Base-by-base conservation (phyloP, 1,140 invertebrate genomes). In the Drosophila oshimai region DNA sequence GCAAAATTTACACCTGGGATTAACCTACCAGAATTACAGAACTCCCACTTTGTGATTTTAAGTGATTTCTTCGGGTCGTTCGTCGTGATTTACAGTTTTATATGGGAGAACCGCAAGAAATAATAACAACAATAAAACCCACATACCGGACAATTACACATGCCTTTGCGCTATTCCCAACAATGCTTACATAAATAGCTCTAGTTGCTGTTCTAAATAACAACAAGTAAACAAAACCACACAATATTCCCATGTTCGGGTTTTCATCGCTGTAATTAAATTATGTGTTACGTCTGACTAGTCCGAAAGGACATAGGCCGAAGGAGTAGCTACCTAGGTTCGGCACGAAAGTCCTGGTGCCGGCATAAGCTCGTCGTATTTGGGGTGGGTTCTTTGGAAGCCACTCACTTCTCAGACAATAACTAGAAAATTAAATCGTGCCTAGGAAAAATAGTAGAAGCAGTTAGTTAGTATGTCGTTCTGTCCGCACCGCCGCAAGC, bases 121-220 rank as follows among this genome's bases (percentile, higher is more conserved):
- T 64, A 41, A 55, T 71, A 53, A 37, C 50, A 41, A 55, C 62
- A 53, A 61, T 39, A 54, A 34, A 28, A 34, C 17, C 41, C 18
- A 24, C 65, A 65, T 41, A 60, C 37, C 41, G 37, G 41, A 67
- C 64, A 84, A 69, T 78, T 67, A 74, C 55, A 41, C 36, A 34
- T 44, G 73, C 67, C 71, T 78, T 65, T 61, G 76, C 39, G 76
- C 65, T 80, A 81, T 76, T 76, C 76, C 69, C 44, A 74, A 80
- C 51, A 71, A 76, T 72, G 45, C 53, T 31, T 57, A 74, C 69
- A 79, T 78, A 79, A 78, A 77, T 54, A 65, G 44, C 70, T 60
- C n/a, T 15, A 12, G 18, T 53, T 57, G 53, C 28, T 53, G 58
- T 60, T 62, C 54, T 60, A 34, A 44, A 60, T 51, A 36, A 33